Evolutionary conservation across 1,140 invertebrate genomes (phyloP).

Genomic region (Lucilia cuprina): DNA sequence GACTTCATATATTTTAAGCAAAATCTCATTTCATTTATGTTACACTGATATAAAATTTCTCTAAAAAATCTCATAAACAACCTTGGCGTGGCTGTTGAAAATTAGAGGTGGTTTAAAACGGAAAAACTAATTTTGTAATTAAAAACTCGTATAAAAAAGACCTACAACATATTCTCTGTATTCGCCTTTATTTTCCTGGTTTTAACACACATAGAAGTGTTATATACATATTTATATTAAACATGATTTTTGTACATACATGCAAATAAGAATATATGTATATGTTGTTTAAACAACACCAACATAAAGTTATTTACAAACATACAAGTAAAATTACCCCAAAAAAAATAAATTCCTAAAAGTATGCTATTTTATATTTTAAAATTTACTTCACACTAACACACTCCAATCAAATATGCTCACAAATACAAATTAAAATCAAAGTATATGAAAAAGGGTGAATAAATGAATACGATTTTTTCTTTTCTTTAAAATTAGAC

Average conservation of each 20-base stretch:
- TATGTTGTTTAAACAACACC: neutral
- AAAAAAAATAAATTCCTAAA: neutral
- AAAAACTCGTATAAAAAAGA: constrained; percentile 57
- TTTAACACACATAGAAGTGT: neutral
- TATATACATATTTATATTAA: neutral
- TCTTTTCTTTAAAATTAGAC: neutral
- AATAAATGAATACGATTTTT: neutral
- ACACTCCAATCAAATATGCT: neutral
- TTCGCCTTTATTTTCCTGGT: neutral
- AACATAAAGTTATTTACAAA: neutral
- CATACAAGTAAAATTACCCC: neutral
- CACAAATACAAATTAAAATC: neutral
- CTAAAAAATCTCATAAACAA: neutral
- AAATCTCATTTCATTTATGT: neutral
- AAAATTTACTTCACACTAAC: neutral
- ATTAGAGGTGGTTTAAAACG: constrained; percentile 18
- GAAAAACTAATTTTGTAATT: constrained; percentile 53
- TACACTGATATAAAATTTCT: neutral
- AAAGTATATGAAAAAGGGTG: neutral
- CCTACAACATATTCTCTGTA: neutral
- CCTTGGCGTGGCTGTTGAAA: constrained; percentile 32
- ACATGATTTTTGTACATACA: neutral
- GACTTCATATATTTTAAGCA: no score
- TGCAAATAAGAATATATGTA: neutral
- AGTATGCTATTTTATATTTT: neutral